Conservation (phyloP, 2,797 vertebrate species). For the Brachymystax lenok region DNA sequence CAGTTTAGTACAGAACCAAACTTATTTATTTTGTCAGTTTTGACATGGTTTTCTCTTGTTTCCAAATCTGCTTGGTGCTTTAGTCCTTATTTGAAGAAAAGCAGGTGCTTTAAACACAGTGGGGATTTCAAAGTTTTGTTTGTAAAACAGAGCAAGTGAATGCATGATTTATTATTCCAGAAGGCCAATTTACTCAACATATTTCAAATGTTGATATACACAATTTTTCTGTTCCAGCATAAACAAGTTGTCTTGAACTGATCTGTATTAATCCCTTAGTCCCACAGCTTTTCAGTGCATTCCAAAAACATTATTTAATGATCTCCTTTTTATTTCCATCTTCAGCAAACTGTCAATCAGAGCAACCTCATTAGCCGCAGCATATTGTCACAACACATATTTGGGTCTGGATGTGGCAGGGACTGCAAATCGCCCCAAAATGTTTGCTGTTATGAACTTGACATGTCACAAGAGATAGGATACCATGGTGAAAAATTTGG, state of each 20-base stretch:
- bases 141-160: not conserved
- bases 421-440: slow-evolving; percentile 14
- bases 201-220: not conserved
- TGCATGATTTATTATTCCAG: not conserved
- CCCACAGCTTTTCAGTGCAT: not conserved
- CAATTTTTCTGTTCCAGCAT: not conserved
- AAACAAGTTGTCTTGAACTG: not conserved
- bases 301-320: slow-evolving; percentile 18
- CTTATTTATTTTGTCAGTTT: slow-evolving; percentile 24
- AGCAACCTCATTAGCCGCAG: slow-evolving; percentile 12
- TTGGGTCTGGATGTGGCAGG: not conserved
- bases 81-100: not conserved
- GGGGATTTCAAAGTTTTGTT: not conserved
- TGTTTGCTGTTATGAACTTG: not conserved
- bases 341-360: slow-evolving; percentile 9
- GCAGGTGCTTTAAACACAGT: not conserved
- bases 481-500: no score
- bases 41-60: slow-evolving; percentile 7
- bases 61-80: slow-evolving; percentile 25
- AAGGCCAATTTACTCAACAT: not conserved
- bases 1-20: slow-evolving; percentile 10
- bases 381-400: slow-evolving; percentile 12
- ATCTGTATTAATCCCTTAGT: not conserved
- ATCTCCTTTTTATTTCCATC: slow-evolving; percentile 22
- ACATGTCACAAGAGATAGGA: not conserved